Evolutionary conservation across 2,797 vertebrate species (phyloP).

Genomic region (Glossophaga mutica): DNA sequence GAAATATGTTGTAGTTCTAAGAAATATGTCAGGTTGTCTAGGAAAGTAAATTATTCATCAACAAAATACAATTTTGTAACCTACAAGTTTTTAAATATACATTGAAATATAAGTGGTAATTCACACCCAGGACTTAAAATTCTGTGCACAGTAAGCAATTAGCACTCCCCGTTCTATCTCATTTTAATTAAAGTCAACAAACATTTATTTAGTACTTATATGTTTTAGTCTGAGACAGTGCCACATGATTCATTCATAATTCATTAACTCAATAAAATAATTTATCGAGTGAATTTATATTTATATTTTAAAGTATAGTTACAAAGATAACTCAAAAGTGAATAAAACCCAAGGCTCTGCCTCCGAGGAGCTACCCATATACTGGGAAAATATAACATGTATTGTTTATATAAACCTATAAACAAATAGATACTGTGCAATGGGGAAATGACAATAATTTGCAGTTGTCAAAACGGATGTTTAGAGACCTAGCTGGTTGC

Average conservation of each 20-base stretch:
- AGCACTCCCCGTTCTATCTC: not conserved
- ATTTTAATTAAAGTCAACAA: not conserved
- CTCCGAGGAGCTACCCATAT: not conserved
- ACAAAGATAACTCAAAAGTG: not conserved
- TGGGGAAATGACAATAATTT: not conserved
- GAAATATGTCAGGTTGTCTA: not conserved
- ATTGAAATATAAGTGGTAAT: not conserved
- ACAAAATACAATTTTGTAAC: not conserved
- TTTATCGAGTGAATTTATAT: not conserved
- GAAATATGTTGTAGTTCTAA: not conserved
- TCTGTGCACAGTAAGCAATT: not conserved
- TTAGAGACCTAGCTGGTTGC: not conserved
- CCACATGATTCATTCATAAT: not conserved
- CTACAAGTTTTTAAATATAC: not conserved
- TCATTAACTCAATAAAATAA: not conserved
- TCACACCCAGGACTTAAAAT: not conserved
- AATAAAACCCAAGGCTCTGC: not conserved
- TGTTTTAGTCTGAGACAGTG: not conserved
- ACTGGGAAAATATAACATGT: not conserved
- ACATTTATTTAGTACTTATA: not conserved
- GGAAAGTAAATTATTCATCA: not conserved
- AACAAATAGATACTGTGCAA: not conserved
- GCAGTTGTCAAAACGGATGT: not conserved
- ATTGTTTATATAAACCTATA: not conserved
- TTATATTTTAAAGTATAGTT: not conserved